Conservation (phyloP, 2,888 invertebrate species). For the Dioctria linearis region DNA sequence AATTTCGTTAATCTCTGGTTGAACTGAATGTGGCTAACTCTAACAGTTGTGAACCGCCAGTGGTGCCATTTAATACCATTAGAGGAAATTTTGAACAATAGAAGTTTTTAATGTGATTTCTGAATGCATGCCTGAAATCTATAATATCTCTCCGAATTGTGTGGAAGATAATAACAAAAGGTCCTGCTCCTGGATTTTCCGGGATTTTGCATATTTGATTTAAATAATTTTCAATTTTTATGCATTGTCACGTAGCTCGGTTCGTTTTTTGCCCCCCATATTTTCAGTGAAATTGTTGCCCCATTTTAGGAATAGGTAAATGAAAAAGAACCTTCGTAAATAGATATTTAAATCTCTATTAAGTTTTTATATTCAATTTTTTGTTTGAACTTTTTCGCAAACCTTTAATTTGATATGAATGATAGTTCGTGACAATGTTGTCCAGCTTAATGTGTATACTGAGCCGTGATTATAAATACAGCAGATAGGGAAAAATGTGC, state of each 20-base stretch:
- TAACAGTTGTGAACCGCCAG: not conserved
- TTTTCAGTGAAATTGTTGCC: too few species aligned
- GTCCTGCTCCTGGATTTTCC: not conserved
- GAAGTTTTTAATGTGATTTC: constrained; percentile 31
- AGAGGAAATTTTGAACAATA: constrained; percentile 28
- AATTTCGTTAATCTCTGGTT: not conserved
- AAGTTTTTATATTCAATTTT: too few species aligned
- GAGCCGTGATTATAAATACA: too few species aligned
- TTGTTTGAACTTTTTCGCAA: too few species aligned
- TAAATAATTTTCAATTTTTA: constrained; percentile 9
- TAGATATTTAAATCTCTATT: too few species aligned
- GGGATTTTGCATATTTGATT: constrained; percentile 8
- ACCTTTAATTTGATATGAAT: too few species aligned
- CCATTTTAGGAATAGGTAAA: too few species aligned
- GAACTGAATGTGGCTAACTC: not conserved
- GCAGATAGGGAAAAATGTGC: too few species aligned
- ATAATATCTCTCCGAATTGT: not conserved
- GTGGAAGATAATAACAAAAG: not conserved
- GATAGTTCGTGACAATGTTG: too few species aligned
- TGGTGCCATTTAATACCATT: constrained; percentile 12
- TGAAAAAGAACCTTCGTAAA: too few species aligned
- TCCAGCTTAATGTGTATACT: too few species aligned
- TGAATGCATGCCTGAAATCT: constrained; percentile 15
- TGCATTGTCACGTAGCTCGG: not conserved
- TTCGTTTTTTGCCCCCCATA: too few species aligned